Conservation (phyloP, 2,113 vertebrate species). For the cat (Felis catus) region F.catus_Fca126_mat1.0 CM031413.1:46147501-46148000, state of each 20-base stretch:
- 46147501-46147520: not conserved
- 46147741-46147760: not conserved
- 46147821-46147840: not conserved
- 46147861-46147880: not conserved
- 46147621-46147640: not conserved
- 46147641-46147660: not conserved
- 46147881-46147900: not conserved
- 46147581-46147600: not conserved
- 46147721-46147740: not conserved
- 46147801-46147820: not conserved
- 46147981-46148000: not conserved
- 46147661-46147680: not conserved
- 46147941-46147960: not conserved
- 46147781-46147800: not conserved
- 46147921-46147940: not conserved
- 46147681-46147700: not conserved
- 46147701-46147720: not conserved
- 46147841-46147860: not conserved
- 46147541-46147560: not conserved
- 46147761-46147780: not conserved
- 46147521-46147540: not conserved
- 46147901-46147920: not conserved
- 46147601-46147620: not conserved
- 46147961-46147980: not conserved
- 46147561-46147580: not conserved